Conservation (phyloP, 2,888 invertebrate genomes). For the Coremacera marginata region DNA sequence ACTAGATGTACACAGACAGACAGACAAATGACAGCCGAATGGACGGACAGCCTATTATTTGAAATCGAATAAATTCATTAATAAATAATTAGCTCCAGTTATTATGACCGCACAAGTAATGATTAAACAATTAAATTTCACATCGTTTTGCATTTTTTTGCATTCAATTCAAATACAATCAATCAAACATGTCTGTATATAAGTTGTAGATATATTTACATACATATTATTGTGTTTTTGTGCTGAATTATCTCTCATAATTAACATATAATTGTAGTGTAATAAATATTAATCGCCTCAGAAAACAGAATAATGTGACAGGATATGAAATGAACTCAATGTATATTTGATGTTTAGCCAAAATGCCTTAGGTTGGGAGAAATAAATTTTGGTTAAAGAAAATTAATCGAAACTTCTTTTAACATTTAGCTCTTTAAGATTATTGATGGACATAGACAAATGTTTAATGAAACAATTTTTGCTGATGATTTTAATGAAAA, state of each 20-base stretch:
- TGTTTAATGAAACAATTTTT: no score
- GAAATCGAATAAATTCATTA: not conserved
- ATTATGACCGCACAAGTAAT: not conserved
- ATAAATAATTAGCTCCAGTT: slow-evolving; percentile 1
- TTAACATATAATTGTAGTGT: no score
- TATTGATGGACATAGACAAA: no score
- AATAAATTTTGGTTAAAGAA: not conserved
- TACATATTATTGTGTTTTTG: no score
- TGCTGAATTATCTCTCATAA: no score
- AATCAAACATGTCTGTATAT: not conserved
- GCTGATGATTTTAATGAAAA: no score
- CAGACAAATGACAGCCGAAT: not conserved
- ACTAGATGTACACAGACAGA: not conserved
- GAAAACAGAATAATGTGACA: not conserved
- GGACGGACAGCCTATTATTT: not conserved
- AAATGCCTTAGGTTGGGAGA: not conserved
- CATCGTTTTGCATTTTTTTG: not conserved
- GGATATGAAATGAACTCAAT: not conserved
- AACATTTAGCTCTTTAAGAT: no score
- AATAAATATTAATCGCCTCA: not conserved
- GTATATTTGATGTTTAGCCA: not conserved
- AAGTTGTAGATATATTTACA: not conserved
- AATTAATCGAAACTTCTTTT: no score
- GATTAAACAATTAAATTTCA: slow-evolving; percentile 14
- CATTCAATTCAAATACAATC: slow-evolving; percentile 2